A percentile compares a stretch with the other conserved stretches of the same genome.
These are phyloP conservation scores for Mus caroli DNA, from an alignment of 2,797 vertebrate species.

Conservation along the genomic window DNA sequence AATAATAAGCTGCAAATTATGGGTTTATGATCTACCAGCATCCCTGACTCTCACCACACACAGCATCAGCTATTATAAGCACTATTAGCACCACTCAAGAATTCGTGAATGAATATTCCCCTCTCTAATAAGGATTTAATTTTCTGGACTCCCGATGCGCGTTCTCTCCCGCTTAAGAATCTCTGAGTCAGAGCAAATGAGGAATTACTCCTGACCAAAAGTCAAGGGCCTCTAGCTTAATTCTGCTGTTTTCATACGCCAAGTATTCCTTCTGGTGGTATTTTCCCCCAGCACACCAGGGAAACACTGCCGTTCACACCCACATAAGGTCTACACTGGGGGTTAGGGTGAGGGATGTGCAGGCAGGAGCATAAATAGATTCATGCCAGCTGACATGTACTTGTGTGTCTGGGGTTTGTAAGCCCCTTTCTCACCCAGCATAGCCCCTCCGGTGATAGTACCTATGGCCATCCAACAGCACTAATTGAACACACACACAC, in stretches of 20 bases:
- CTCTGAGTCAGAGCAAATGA: slow-evolving; percentile 53
- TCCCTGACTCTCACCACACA: neutral
- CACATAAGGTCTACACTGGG: neutral
- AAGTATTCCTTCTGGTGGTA: neutral
- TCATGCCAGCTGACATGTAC: neutral
- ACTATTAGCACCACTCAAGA: slow-evolving; percentile 27
- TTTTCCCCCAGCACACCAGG: neutral
- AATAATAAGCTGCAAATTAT: slow-evolving; percentile 55
- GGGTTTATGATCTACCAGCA: slow-evolving; percentile 12
- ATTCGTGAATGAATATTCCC: slow-evolving; percentile 56
- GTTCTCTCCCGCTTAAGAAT: slow-evolving; percentile 51
- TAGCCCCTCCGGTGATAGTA: neutral
- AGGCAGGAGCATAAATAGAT: neutral
- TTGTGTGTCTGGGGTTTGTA: neutral
- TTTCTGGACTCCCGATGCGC: slow-evolving; percentile 35
- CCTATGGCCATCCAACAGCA: slow-evolving; percentile 44
- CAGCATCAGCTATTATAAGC: neutral
- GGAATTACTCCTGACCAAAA: slow-evolving; percentile 28
- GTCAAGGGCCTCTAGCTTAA: neutral
- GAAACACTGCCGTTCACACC: neutral
- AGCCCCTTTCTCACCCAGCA: neutral
- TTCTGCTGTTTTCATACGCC: neutral
- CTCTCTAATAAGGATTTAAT: slow-evolving; percentile 58
- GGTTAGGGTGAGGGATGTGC: neutral
- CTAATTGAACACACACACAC: slow-evolving; percentile 63